A percentile compares a stretch with the other conserved stretches of the same genome.
These are phyloP conservation scores for Arrhamphus sclerolepis DNA, from an alignment of 2,797 vertebrate species.

Conservation along the genomic window DNA sequence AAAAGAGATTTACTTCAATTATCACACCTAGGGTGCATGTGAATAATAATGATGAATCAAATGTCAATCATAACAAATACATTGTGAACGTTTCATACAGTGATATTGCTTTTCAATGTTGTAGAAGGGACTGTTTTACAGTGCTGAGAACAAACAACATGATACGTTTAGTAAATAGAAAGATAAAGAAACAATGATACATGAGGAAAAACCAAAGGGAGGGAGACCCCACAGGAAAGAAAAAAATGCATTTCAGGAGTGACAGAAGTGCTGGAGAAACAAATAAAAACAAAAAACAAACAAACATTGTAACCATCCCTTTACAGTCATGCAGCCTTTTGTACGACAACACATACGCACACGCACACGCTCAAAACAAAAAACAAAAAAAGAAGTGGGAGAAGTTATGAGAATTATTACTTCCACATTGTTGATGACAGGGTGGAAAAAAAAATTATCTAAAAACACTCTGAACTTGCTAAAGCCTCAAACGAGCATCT, in stretches of 20 bases:
- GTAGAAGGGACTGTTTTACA: conserved; percentile 99
- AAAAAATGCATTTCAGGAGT: conserved; percentile 72
- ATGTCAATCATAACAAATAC: conserved; percentile 90
- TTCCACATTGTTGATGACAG: conserved; percentile 71
- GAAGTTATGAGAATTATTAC: conserved; percentile 72
- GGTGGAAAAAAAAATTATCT: conserved; percentile 52
- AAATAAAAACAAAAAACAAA: conserved; percentile 35
- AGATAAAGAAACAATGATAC: conserved; percentile 83
- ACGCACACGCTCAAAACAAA: conserved; percentile 66
- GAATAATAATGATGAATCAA: conserved; percentile 93
- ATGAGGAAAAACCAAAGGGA: conserved; percentile 68
- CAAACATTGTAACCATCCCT: conserved; percentile 73
- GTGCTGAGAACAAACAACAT: conserved; percentile 98
- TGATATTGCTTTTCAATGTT: conserved; percentile 99
- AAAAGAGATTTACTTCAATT: conserved; percentile 99
- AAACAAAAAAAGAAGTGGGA: conserved; percentile 73
- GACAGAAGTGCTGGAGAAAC: conserved; percentile 73
- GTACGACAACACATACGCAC: conserved; percentile 73
- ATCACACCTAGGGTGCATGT: conserved; percentile 99
- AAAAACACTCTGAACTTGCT: conserved; percentile 73
- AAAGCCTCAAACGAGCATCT: conserved; percentile 78
- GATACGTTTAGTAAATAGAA: conserved; percentile 87
- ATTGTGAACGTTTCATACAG: conserved; percentile 99
- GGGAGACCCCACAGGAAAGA: conserved; percentile 51
- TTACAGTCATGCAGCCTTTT: conserved; percentile 80